Evolutionary conservation across 1,140 invertebrate species (phyloP).

Genomic region (Vollenhovia emeryi): DNA sequence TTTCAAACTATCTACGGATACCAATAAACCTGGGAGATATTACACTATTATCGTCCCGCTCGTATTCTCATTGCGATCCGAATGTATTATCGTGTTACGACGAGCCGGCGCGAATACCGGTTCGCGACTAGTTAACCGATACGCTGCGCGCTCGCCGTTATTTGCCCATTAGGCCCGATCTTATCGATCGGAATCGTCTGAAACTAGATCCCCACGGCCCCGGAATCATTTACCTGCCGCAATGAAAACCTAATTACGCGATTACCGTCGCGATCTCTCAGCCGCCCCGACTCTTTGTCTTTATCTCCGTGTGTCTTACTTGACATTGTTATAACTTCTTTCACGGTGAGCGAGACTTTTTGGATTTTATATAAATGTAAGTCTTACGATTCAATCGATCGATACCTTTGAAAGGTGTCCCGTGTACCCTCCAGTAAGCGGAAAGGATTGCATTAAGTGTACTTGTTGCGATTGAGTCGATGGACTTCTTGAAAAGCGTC

Average conservation of each 20-base stretch:
- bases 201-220: constrained; percentile 23
- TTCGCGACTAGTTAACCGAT: constrained; percentile 43
- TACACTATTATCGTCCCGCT: constrained; percentile 38
- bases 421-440: not conserved
- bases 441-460: too few species aligned
- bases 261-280: not conserved
- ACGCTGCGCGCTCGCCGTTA: constrained; percentile 39
- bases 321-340: not conserved
- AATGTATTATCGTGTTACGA: constrained; percentile 53
- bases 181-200: constrained; percentile 29
- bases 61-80: constrained; percentile 49
- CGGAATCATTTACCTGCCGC: constrained; percentile 25
- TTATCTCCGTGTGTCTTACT: not conserved
- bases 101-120: constrained; percentile 45
- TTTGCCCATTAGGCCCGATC: constrained; percentile 37
- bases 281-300: not conserved
- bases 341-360: not conserved
- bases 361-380: not conserved
- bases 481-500: too few species aligned
- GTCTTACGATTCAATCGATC: not conserved
- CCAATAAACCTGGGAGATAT: constrained; percentile 52
- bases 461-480: too few species aligned
- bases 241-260: constrained; percentile 44
- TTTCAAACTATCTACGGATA: constrained; percentile 35
- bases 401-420: not conserved